phyloP scores from a whole-genome alignment of 1,140 invertebrate genomes.

The Asbolus verrucosus region DNA sequence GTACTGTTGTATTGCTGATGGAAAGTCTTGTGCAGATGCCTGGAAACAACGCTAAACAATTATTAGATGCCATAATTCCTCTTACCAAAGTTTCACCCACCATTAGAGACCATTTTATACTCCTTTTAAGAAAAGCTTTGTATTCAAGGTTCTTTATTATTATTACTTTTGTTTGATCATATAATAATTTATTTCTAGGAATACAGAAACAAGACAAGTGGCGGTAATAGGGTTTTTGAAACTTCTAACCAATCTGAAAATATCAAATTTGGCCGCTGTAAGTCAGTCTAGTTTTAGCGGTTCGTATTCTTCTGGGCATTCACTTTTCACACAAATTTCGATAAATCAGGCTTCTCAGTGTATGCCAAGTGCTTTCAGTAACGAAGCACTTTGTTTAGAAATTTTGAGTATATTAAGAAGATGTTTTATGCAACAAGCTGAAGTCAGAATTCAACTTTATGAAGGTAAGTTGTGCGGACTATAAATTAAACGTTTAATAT shows the following conservation, averaged over 20 bases:
- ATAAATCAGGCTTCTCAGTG: slow-evolving; percentile 63
- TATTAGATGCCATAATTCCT: slow-evolving; percentile 68
- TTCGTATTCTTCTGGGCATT: slow-evolving; percentile 59
- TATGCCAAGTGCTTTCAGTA: slow-evolving; percentile 62
- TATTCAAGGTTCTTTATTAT: slow-evolving; percentile 67
- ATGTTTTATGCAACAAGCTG: slow-evolving; percentile 71
- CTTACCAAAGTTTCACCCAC: slow-evolving; percentile 65
- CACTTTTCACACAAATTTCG: slow-evolving; percentile 66
- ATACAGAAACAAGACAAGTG: slow-evolving; percentile 67
- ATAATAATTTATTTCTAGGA: slow-evolving; percentile 54
- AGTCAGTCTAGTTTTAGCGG: slow-evolving; percentile 64
- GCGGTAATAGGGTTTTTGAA: slow-evolving; percentile 70
- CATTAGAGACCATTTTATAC: slow-evolving; percentile 68
- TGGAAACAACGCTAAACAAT: slow-evolving; percentile 63
- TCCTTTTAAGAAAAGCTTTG: slow-evolving; percentile 70
- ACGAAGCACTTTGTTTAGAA: slow-evolving; percentile 71
- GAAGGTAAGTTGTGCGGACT: slow-evolving; percentile 63
- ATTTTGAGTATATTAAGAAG: slow-evolving; percentile 71
- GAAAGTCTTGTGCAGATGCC: slow-evolving; percentile 67
- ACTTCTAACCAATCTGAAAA: slow-evolving; percentile 68
- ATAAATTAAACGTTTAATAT: slow-evolving; percentile 1
- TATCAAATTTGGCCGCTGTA: slow-evolving; percentile 64
- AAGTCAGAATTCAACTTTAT: slow-evolving; percentile 70
- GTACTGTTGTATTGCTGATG: slow-evolving; percentile 65
- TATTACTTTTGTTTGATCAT: neutral